Evolutionary conservation across 2,797 vertebrate species (phyloP), one percentile per base, ranked within the genome.

Genomic region (Muraenolepis orangiensis): DNA sequence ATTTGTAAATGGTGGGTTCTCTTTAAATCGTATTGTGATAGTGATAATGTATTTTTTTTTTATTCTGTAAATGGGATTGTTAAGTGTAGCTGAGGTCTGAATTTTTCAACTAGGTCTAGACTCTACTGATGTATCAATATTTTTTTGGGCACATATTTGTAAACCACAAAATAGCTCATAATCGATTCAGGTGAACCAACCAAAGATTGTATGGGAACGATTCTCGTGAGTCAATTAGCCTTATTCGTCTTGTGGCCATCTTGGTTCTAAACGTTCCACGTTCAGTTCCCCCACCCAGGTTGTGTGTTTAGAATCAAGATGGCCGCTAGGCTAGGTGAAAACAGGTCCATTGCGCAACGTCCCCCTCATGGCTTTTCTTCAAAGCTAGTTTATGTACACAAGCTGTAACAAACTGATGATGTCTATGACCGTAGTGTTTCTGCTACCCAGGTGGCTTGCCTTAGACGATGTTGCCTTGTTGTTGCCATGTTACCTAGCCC

Each of bases 141-240:
- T 32, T n/a, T 6, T 23, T 72, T 68, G 42, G 31, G 72, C 36
- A 40, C 74, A 73, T 32, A 30, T 68, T 70, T 69, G 68, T 74
- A 75, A n/a, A 46, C 71, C 83, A 74, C 80, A 76, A 78, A 46
- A 72, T 75, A 32, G 68, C 32, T 85, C 66, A 68, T 28, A 28
- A 38, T 75, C 61, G 28, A 75, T 80, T 42, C 72, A 72, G 75
- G 76, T 81, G 74, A 40, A 81, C 77, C 75, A 74, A 87, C 88
- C 90, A 91, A 91, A 91, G 83, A 87, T 79, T 74, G 69, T 6
- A 74, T 28, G 28, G 16, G 16, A 18, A 31, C 30, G 8, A 67
- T 72, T 64, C 57, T 64, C 57, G n/a, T n/a, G n/a, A n/a, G n/a
- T n/a, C n/a, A n/a, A n/a, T n/a, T n/a, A 11, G 46, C 68, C 69